These are phyloP conservation scores for Neria commutata DNA, from an alignment of 2,888 invertebrate genomes.

Conservation along the genomic window DNA sequence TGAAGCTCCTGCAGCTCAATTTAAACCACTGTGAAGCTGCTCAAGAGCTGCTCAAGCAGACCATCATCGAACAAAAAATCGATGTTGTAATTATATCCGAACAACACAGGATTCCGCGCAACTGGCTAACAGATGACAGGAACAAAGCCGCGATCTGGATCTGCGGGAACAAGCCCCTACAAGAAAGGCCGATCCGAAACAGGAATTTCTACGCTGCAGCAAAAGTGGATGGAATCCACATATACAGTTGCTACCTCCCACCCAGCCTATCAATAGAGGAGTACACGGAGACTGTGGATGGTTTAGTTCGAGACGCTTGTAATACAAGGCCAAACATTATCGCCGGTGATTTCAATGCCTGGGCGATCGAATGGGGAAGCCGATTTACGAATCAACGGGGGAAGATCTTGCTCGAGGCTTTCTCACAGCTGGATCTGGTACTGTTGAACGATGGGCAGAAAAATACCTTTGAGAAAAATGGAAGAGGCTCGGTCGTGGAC, in stretches of 20 bases:
- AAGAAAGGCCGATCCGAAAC: background rate
- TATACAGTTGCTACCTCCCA: conserved; percentile 4
- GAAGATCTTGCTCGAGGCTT: background rate
- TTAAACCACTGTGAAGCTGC: conserved; percentile 20
- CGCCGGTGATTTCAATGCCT: background rate
- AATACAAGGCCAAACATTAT: background rate
- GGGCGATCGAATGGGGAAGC: background rate
- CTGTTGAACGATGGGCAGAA: no score
- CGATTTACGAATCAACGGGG: background rate
- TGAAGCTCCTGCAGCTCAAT: no score
- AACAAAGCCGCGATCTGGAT: conserved; percentile 5
- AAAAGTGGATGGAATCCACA: background rate
- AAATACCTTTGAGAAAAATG: no score
- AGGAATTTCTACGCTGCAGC: conserved; percentile 12
- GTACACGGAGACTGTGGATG: background rate
- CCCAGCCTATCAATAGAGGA: background rate
- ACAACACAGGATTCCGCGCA: background rate
- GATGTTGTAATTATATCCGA: conserved; percentile 10
- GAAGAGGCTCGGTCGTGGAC: no score
- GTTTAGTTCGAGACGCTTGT: background rate
- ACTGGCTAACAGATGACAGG: background rate
- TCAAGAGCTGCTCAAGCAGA: conserved; percentile 12
- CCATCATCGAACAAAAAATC: background rate
- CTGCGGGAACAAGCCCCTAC: background rate
- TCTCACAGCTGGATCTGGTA: background rate